Evolutionary conservation across 2,113 vertebrate genomes (phyloP), one percentile per base, ranked within the genome.

Genomic region (human (Homo sapiens)): DNA sequence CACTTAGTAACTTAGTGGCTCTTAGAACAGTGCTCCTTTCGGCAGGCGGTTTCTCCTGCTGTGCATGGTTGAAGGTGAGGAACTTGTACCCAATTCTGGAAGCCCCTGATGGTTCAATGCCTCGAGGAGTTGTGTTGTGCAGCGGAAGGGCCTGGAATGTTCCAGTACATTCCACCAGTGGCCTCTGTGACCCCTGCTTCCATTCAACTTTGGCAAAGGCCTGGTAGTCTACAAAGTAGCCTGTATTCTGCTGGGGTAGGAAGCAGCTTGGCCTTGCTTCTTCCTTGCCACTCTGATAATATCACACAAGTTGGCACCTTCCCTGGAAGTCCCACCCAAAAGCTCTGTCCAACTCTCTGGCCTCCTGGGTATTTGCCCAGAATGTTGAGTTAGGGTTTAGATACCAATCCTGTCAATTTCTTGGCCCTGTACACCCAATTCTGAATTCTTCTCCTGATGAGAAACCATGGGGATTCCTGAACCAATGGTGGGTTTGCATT

Each of bases 111-210:
- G 70, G 92, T 73, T 97, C 57, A 82, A 35, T 91, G 95, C 72
- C 87, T 94, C 1, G 4, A 97, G 80, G 64, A 68, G 50, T 85
- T 93, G 43, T 89, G 59, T 22, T 79, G 8, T 94, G 27, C 13
- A 64, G 57, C 2, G 1, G 73, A 89, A 96, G 23, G 64, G 76
- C 45, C 87, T 94, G 83, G 91, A 94, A 94, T 97, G 90, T 97
- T 96, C 80, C 84, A 91, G 86, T 76, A 94, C 55, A 91, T 98
- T 95, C 93, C 83, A 92, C 68, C 43, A 97, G 52, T 92, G 95
- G 70, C 95, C 89, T 95, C 79, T 89, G 61, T 73, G 82, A 94
- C 68, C 48, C 73, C 72, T 57, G 83, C 76, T 96, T 96, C 93
- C 90, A 93, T 90, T 76, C 79, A 92, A 38, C 68, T 92, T 87